Percentiles rank a stretch among this genome's conserved stretches.
phyloP scores from a whole-genome alignment of 2,113 vertebrate genomes.

The Hyperopisus bebe region DNA sequence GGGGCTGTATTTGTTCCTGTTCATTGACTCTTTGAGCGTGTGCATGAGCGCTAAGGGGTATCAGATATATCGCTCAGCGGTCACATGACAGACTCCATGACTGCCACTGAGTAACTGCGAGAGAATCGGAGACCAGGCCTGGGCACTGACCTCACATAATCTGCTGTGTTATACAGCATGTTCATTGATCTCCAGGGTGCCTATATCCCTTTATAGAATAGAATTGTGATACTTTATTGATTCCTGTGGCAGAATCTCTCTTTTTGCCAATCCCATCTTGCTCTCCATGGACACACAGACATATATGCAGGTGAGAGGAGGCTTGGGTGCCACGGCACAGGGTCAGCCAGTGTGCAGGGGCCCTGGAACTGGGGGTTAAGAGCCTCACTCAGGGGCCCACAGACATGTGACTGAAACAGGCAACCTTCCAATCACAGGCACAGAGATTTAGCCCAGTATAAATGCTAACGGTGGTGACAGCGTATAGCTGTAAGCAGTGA shows the following conservation, averaged over 20 bases:
- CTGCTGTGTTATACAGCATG: background rate
- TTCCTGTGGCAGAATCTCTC: background rate
- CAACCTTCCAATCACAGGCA: background rate
- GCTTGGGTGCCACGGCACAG: background rate
- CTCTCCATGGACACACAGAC: background rate
- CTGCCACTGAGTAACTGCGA: background rate
- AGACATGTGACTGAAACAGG: background rate
- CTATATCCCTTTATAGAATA: background rate
- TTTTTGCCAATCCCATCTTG: background rate
- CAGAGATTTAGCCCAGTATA: background rate
- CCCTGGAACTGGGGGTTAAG: background rate
- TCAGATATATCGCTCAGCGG: background rate
- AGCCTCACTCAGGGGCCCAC: background rate
- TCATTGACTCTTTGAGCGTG: background rate
- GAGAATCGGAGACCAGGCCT: background rate
- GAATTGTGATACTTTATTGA: background rate
- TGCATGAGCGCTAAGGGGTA: background rate
- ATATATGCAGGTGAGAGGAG: background rate
- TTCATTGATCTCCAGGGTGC: background rate
- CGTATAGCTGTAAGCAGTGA: background rate
- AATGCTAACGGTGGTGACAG: background rate
- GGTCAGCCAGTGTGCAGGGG: background rate
- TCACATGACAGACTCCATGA: background rate
- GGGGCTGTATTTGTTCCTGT: background rate
- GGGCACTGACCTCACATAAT: background rate